phyloP scores from a whole-genome alignment of 30 jellyfish, hydroid and myxozoan species.

The Aurelia coerulea region DNA sequence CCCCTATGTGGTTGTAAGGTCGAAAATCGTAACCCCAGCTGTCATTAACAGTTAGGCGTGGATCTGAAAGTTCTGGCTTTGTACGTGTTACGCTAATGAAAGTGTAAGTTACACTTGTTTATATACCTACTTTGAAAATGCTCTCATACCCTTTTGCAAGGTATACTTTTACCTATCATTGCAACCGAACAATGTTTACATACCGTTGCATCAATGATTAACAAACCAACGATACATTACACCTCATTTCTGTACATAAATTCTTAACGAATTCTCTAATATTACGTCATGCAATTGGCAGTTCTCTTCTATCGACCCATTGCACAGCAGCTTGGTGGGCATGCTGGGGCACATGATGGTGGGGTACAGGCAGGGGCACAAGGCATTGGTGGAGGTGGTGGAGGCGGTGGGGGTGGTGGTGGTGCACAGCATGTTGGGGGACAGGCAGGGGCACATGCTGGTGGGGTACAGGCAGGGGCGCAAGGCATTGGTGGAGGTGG shows the following conservation, averaged over 20 bases:
- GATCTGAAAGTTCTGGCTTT: too few species aligned
- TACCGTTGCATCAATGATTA: background rate
- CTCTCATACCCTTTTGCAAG: too few species aligned
- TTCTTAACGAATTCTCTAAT: background rate
- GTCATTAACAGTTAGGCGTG: too few species aligned
- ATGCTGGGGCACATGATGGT: constrained; percentile 90
- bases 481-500: constrained; percentile 83
- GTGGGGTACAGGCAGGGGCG: constrained; percentile 77
- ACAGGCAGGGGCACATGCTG: constrained; percentile 73
- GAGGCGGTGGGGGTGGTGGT: constrained; percentile 73
- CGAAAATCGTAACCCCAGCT: too few species aligned
- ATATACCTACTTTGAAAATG: too few species aligned
- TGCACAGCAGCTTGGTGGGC: constrained; percentile 76
- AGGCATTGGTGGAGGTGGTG: constrained; percentile 79
- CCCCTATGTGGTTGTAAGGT: too few species aligned
- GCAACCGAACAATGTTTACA: too few species aligned
- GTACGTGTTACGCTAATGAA: too few species aligned
- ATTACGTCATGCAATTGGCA: background rate
- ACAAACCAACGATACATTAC: background rate
- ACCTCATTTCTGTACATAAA: constrained; percentile 15
- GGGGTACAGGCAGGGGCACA: constrained; percentile 77
- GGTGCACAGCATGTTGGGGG: constrained; percentile 83
- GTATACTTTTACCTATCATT: too few species aligned
- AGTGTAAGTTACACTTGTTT: too few species aligned
- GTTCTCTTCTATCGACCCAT: constrained; percentile 52